Conservation (phyloP, 2,113 vertebrate species). For the Podiceps cristatus region DNA sequence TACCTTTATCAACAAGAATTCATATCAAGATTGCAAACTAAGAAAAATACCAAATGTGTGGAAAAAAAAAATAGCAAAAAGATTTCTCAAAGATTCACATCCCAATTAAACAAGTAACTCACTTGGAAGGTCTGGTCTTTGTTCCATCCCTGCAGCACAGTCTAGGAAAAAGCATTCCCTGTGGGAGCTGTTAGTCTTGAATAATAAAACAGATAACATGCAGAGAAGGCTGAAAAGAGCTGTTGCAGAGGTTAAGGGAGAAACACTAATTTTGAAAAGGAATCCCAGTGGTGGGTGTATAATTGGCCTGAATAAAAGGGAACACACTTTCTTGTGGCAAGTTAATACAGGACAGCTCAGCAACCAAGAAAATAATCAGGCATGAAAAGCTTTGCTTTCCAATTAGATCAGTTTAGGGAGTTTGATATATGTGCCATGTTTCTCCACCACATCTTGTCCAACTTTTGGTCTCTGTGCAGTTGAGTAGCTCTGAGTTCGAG, state of each 20-base stretch:
- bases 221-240: slow-evolving; percentile 47
- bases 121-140: slow-evolving; percentile 34
- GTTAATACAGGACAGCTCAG: background rate
- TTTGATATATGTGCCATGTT: background rate
- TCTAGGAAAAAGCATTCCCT: slow-evolving; percentile 23
- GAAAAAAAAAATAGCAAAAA: slow-evolving; percentile 34
- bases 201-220: slow-evolving; percentile 70
- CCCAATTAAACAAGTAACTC: slow-evolving; percentile 31
- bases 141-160: slow-evolving; percentile 12
- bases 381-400: background rate
- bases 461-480: background rate
- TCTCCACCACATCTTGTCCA: background rate
- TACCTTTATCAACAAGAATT: background rate
- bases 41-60: background rate
- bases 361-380: background rate
- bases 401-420: background rate
- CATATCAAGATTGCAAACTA: background rate
- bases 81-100: background rate
- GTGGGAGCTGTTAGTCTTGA: slow-evolving; percentile 55
- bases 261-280: slow-evolving; percentile 26
- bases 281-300: background rate
- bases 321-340: background rate
- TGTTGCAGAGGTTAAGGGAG: slow-evolving; percentile 24
- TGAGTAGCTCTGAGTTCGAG: background rate
- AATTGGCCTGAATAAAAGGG: background rate